Conservation (phyloP, 2,113 vertebrate genomes). For the Cavia aperea region DNA sequence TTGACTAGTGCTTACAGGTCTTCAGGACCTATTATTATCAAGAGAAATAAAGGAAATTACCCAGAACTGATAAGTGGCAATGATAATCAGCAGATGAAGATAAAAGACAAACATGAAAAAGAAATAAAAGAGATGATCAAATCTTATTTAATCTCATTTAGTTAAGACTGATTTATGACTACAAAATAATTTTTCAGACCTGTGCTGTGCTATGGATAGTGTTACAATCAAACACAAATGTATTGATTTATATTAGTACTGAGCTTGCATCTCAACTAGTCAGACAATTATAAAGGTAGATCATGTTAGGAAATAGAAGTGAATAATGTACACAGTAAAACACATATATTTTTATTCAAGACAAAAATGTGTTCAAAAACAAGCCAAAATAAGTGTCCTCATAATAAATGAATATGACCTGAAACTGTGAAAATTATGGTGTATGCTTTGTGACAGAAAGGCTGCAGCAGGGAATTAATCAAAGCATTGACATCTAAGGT, state of each 20-base stretch:
- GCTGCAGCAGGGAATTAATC: not conserved
- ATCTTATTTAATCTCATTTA: not conserved
- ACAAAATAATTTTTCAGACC: constrained; percentile 23
- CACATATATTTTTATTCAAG: not conserved
- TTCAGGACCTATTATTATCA: not conserved
- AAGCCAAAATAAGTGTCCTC: not conserved
- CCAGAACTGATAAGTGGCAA: constrained; percentile 40
- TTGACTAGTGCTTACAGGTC: constrained; percentile 14
- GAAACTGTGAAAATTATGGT: not conserved
- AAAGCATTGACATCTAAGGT: not conserved
- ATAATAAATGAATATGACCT: not conserved
- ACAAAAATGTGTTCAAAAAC: not conserved
- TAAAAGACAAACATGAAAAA: not conserved
- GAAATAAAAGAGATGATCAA: not conserved
- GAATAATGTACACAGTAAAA: not conserved
- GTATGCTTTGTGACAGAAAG: constrained; percentile 3
- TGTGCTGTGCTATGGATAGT: not conserved
- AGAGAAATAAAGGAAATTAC: constrained; percentile 47
- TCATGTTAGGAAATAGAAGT: not conserved
- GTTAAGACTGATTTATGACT: constrained; percentile 8
- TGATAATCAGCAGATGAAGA: constrained; percentile 41
- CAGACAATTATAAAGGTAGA: not conserved
- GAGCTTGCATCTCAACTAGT: not conserved
- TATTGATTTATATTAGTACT: not conserved
- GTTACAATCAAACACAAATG: not conserved